Evolutionary conservation across 2,888 invertebrate species (phyloP).

Genomic region (Adelphocoris suturalis): DNA sequence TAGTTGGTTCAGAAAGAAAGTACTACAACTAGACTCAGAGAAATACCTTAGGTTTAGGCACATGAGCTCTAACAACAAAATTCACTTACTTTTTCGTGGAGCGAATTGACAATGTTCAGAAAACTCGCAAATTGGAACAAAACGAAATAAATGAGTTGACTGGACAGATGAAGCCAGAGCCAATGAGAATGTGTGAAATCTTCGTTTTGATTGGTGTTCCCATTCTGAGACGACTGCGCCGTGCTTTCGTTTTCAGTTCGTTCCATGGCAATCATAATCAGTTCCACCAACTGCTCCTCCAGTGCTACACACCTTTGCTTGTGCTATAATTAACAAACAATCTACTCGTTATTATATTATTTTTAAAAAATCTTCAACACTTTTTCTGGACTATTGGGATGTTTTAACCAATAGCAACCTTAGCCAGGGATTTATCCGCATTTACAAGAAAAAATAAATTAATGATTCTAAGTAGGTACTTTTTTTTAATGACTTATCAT

Average conservation of each 20-base stretch:
- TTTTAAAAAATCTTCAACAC: neutral
- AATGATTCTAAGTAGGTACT: too few species aligned
- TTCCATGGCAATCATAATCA: constrained; percentile 95
- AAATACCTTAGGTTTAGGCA: too few species aligned
- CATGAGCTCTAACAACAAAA: neutral
- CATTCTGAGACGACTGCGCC: constrained; percentile 72
- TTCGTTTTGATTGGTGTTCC: constrained; percentile 66
- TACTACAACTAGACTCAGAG: too few species aligned
- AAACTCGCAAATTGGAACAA: constrained; percentile 96
- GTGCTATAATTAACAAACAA: constrained; percentile 79
- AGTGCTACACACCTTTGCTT: constrained; percentile 92
- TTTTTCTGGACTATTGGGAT: neutral
- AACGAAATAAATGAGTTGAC: constrained; percentile 96
- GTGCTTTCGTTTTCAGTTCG: constrained; percentile 84
- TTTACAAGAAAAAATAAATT: too few species aligned
- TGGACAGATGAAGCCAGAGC: constrained; percentile 95
- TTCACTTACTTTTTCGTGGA: constrained; percentile 87
- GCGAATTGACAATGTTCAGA: constrained; percentile 92
- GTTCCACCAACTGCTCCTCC: constrained; percentile 94
- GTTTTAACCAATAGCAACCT: too few species aligned
- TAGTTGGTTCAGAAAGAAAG: too few species aligned
- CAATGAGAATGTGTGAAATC: constrained; percentile 82
- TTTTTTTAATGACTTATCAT: too few species aligned
- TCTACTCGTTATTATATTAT: neutral
- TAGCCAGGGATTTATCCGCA: too few species aligned